Percentiles rank a stretch among this genome's conserved stretches.
Conservation (phyloP, 2,888 invertebrate genomes). For the Lasioglossum oenotherae region DNA sequence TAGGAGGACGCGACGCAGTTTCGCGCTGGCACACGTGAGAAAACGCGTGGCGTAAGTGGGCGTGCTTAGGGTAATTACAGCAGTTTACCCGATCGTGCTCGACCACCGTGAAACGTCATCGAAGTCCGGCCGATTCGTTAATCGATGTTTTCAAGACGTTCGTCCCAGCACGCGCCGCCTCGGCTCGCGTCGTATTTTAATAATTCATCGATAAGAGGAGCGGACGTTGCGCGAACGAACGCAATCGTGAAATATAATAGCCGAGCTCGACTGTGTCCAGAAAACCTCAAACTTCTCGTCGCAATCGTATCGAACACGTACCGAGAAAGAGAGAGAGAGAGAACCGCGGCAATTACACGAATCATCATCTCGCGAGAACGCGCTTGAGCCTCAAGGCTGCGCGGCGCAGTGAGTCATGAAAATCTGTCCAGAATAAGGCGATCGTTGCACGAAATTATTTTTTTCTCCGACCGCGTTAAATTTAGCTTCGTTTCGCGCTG, state of each 20-base stretch:
- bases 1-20: not conserved
- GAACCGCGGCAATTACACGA: conserved; percentile 57
- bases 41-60: not conserved
- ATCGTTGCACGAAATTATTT: conserved; percentile 60
- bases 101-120: not conserved
- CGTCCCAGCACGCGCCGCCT: not conserved
- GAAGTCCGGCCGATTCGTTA: not conserved
- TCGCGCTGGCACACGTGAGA: not conserved
- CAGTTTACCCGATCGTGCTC: conserved; percentile 1
- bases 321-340: not conserved
- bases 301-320: conserved; percentile 45
- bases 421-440: conserved; percentile 68
- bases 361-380: conserved; percentile 67
- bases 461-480: conserved; percentile 46
- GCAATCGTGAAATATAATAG: conserved; percentile 23
- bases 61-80: conserved; percentile 19
- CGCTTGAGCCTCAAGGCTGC: conserved; percentile 66
- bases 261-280: conserved; percentile 18
- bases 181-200: conserved; percentile 30
- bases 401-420: conserved; percentile 70
- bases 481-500: conserved; percentile 48
- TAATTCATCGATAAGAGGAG: conserved; percentile 44
- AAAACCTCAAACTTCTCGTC: conserved; percentile 61
- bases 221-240: conserved; percentile 35
- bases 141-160: not conserved